A percentile compares a stretch with the other conserved stretches of the same genome.
phyloP scores from a whole-genome alignment of 2,888 invertebrate species.

The Xylocampa areola region DNA sequence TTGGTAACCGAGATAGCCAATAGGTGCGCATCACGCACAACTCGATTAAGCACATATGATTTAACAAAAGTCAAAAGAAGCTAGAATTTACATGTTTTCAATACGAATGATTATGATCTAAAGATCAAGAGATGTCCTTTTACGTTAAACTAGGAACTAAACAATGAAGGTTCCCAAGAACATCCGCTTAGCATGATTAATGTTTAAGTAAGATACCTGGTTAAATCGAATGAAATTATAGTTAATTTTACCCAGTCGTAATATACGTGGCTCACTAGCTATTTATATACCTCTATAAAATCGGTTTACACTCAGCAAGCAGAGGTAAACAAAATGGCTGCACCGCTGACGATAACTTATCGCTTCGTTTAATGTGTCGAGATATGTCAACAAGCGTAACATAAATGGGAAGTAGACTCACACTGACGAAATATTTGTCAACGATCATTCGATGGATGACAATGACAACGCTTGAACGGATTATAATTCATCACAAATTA shows the following conservation, averaged over 20 bases:
- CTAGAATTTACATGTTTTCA: no score
- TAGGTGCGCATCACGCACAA: no score
- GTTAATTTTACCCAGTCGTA: constrained; percentile 32
- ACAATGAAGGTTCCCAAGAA: constrained; percentile 22
- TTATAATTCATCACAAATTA: no score
- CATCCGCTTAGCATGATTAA: constrained; percentile 21
- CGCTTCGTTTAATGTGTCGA: constrained; percentile 57
- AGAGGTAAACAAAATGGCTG: constrained; percentile 66
- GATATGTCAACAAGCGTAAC: constrained; percentile 52
- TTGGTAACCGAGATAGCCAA: no score
- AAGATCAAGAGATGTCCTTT: no score
- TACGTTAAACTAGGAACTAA: not conserved
- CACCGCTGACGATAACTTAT: constrained; percentile 63
- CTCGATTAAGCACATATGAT: no score
- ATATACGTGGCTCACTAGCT: constrained; percentile 24
- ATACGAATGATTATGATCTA: no score
- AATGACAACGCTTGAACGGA: not conserved
- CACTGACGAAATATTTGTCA: constrained; percentile 37
- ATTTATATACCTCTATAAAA: constrained; percentile 50
- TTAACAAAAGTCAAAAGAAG: no score
- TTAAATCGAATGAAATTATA: constrained; percentile 29
- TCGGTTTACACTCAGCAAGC: constrained; percentile 39
- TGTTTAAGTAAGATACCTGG: constrained; percentile 20
- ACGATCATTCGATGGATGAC: not conserved
- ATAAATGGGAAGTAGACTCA: constrained; percentile 44